Evolutionary conservation across 2,797 vertebrate genomes (phyloP), one percentile per base, ranked within the genome.

Genomic region (Semotilus atromaculatus): DNA sequence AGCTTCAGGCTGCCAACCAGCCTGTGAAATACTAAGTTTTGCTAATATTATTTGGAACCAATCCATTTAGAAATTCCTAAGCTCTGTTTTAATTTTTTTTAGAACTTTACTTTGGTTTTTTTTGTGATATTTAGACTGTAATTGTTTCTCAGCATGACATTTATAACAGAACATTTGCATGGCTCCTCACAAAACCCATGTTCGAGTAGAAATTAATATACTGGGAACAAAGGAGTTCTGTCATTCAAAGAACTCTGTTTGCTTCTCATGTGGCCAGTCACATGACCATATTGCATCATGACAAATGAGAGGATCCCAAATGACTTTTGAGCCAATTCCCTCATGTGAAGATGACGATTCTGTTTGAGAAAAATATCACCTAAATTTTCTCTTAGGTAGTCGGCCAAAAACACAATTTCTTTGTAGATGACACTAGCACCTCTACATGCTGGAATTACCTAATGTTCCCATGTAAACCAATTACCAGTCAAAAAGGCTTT

Each of bases 1-100:
- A 91, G 94, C 79, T 16, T 53, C 10, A 19, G 38, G 40, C 58
- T 51, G 36, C n/a, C 34, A 79, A 13, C 48, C 58, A 48, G 26
- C 9, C 11, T 71, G 26, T 66, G 3, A 67, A 23, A 26, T 77
- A 75, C 21, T 58, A 19, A 51, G 21, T 58, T 76, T 38, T 76
- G 21, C 21, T 31, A 31, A 76, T 36, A 45, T 64, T 51, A 36
- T 67, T 51, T 66, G 62, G 43, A 36, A 67, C 4, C 26, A 31
- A 67, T 43, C 38, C 3, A 45, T 31, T 77, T 64, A 4, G 18
- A 78, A 78, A 13, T 64, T 38, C 38, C 18, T 64, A 29, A 43
- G 5, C 14, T 76, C 34, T 34, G 3, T 23, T 55, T 75, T 4
- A 1, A n/a, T 1, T 9, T n/a, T 40, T 62, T 4, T 26, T 26